These are phyloP conservation scores for Caenorhabditis sp. DNA, from an alignment of 2,888 invertebrate species.

Conservation along the genomic window DNA sequence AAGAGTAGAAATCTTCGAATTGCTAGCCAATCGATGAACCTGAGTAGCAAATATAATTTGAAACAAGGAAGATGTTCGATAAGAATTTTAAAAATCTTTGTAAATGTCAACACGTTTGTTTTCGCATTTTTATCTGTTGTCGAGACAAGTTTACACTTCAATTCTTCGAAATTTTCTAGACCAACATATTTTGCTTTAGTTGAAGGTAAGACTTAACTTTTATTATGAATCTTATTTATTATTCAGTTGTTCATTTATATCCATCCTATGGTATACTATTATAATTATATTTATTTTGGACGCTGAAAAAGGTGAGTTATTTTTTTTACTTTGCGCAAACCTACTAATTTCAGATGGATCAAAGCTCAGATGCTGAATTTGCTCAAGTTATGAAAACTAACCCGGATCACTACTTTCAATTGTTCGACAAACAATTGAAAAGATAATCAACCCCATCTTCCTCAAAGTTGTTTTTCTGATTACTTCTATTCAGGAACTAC, in stretches of 20 bases:
- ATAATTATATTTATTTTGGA: slow-evolving; percentile 13
- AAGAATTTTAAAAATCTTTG: slow-evolving; percentile 27
- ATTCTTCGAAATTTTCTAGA: background rate
- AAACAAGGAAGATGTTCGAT: slow-evolving; percentile 22
- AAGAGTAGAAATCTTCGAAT: slow-evolving; percentile 7
- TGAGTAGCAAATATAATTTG: slow-evolving; percentile 28
- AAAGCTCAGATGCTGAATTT: background rate
- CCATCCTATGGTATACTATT: slow-evolving; percentile 27
- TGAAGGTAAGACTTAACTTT: background rate
- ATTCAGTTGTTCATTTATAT: slow-evolving; percentile 16
- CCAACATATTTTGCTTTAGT: slow-evolving; percentile 35
- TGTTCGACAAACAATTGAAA: too few relatives aligned
- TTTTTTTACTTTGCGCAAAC: background rate
- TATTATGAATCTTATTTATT: background rate
- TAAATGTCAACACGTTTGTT: slow-evolving; percentile 28
- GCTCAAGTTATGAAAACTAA: too few relatives aligned
- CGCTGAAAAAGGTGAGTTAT: slow-evolving; percentile 15
- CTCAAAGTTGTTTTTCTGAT: too few relatives aligned
- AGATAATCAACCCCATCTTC: too few relatives aligned
- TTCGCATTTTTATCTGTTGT: slow-evolving; percentile 20
- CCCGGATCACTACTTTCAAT: too few relatives aligned
- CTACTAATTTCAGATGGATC: too few relatives aligned
- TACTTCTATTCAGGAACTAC: too few relatives aligned
- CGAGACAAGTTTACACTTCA: slow-evolving; percentile 29
- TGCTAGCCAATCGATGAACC: background rate